Conservation (phyloP, 2,888 invertebrate species). For the Pantelozetes paolii region DNA sequence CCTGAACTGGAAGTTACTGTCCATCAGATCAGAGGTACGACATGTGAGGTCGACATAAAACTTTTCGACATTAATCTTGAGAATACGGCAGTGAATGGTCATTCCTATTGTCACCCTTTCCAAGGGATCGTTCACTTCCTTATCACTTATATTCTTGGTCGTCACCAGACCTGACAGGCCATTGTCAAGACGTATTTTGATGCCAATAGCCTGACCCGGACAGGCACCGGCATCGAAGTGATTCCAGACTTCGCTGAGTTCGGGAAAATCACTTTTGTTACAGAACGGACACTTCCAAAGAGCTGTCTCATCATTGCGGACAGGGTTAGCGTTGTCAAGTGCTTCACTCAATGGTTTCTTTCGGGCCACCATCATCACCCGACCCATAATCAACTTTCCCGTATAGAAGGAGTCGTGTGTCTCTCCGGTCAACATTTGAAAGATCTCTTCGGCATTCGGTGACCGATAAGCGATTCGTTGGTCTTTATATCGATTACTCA, state of each 20-base stretch:
- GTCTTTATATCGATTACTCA: constrained; percentile 90
- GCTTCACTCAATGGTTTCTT: constrained; percentile 87
- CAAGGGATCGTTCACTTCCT: constrained; percentile 85
- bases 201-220: constrained; percentile 91
- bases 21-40: constrained; percentile 83
- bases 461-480: constrained; percentile 71
- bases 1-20: constrained; percentile 75
- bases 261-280: constrained; percentile 89
- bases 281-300: constrained; percentile 98
- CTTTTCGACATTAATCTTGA: constrained; percentile 91
- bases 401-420: constrained; percentile 88
- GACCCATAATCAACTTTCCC: constrained; percentile 62
- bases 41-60: constrained; percentile 91
- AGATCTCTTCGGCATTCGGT: constrained; percentile 78
- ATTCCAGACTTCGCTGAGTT: constrained; percentile 95
- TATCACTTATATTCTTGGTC: constrained; percentile 62
- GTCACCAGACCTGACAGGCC: constrained; percentile 66
- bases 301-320: constrained; percentile 86
- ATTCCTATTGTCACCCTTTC: constrained; percentile 72
- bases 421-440: constrained; percentile 94
- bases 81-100: constrained; percentile 67
- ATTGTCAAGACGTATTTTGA: constrained; percentile 80
- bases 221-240: constrained; percentile 92
- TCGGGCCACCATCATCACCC: constrained; percentile 68
- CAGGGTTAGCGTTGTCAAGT: constrained; percentile 90